A percentile compares a stretch with the other conserved stretches of the same genome.
Evolutionary conservation across 2,113 vertebrate species (phyloP).

Genomic region (Raja brachyura): DNA sequence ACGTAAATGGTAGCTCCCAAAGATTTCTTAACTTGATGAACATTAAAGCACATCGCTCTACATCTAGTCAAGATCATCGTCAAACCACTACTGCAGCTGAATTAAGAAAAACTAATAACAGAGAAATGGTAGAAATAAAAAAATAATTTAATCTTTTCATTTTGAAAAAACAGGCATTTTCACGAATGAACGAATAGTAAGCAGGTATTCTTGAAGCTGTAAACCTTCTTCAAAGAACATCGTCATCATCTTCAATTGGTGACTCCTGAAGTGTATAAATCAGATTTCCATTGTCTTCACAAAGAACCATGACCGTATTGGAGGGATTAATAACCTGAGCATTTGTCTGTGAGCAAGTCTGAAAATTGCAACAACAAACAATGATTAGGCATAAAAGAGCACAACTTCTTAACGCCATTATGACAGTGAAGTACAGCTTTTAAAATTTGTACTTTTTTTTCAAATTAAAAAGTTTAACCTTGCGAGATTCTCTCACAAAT

Average conservation of each 20-base stretch:
- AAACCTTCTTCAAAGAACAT: background rate
- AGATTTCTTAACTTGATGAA: background rate
- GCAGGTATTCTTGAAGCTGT: background rate
- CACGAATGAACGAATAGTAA: background rate
- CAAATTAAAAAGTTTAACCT: background rate
- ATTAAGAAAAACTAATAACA: background rate
- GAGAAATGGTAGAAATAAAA: conserved; percentile 1
- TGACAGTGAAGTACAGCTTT: background rate
- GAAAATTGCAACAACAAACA: conserved; percentile 18
- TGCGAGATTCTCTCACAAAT: background rate
- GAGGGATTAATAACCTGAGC: background rate
- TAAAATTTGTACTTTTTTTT: background rate
- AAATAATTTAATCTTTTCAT: conserved; percentile 21
- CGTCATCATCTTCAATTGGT: background rate
- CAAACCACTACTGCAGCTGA: background rate
- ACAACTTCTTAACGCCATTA: background rate
- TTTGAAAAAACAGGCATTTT: background rate
- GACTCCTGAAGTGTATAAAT: conserved; percentile 17
- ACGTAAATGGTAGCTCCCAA: background rate
- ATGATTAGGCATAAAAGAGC: background rate
- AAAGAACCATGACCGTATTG: background rate
- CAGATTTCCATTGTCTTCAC: conserved; percentile 5
- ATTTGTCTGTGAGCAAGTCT: conserved; percentile 22
- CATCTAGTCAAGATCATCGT: background rate
- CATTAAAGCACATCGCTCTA: too few species aligned